Evolutionary conservation across 2,797 vertebrate genomes (phyloP).

Genomic region (Hydrolagus colliei): DNA sequence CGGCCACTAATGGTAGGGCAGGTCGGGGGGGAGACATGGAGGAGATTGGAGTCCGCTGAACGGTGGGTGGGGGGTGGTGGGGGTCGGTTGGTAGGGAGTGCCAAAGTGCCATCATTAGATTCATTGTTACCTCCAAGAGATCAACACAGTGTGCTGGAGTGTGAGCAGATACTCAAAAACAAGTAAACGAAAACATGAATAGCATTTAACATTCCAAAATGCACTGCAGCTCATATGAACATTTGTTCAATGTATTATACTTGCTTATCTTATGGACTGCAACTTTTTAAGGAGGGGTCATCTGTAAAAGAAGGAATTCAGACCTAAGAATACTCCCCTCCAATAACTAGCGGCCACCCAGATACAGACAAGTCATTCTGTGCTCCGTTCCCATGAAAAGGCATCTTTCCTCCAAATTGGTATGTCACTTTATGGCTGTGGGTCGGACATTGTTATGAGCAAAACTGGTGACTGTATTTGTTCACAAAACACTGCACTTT

Average conservation of each 20-base stretch:
- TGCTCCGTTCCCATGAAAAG: slow-evolving; percentile 34
- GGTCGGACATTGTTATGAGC: too few relatives aligned
- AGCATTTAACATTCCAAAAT: neutral
- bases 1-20: too few relatives aligned
- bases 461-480: too few relatives aligned
- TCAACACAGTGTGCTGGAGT: neutral
- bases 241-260: neutral
- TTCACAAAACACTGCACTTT: too few relatives aligned
- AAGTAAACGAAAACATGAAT: neutral
- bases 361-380: neutral
- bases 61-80: too few relatives aligned
- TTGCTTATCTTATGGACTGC: neutral
- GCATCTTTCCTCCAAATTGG: too few relatives aligned
- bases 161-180: neutral
- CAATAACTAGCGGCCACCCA: neutral
- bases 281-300: neutral
- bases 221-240: neutral
- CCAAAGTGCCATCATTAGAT: too few relatives aligned
- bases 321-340: neutral
- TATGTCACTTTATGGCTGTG: too few relatives aligned
- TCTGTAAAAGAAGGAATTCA: neutral
- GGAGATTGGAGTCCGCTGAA: too few relatives aligned
- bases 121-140: neutral
- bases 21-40: too few relatives aligned
- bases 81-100: too few relatives aligned